phyloP scores from a whole-genome alignment of 2,113 vertebrate species.

The Grantiella picta region DNA sequence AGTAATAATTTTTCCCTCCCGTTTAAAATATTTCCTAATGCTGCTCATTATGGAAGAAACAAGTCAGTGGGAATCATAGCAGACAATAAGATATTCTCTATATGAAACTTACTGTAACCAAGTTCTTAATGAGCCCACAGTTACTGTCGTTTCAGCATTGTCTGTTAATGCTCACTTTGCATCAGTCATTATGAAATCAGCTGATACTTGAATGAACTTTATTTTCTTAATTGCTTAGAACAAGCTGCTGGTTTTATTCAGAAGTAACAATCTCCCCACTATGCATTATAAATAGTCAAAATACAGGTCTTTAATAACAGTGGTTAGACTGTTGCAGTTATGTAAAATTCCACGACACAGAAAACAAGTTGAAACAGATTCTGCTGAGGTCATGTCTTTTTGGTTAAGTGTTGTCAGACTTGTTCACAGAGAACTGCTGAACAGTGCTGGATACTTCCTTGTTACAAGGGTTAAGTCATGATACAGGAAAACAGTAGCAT shows the following conservation, averaged over 20 bases:
- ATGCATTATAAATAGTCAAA: not conserved
- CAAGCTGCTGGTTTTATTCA: slow-evolving; percentile 9
- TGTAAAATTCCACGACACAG: not conserved
- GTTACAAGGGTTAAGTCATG: not conserved
- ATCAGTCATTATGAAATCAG: not conserved
- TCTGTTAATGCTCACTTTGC: not conserved
- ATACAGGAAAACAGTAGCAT: not conserved
- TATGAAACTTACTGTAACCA: not conserved
- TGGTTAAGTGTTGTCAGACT: not conserved
- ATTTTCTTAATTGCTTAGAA: not conserved
- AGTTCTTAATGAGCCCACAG: not conserved
- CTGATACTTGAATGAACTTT: not conserved
- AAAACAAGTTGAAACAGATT: slow-evolving; percentile 2
- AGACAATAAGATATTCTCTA: not conserved
- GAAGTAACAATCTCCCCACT: not conserved
- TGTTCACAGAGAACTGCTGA: not conserved
- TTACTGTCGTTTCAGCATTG: slow-evolving; percentile 2
- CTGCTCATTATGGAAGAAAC: not conserved
- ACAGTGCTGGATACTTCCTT: not conserved
- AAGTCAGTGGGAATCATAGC: not conserved
- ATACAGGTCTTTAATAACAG: not conserved
- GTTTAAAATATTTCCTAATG: not conserved
- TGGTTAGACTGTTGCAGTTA: not conserved
- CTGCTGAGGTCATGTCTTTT: not conserved
- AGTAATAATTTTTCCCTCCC: not conserved